A percentile compares a stretch with the other conserved stretches of the same genome.
phyloP scores from a whole-genome alignment of 2,113 vertebrate species.

The Xiphorhynchus elegans region DNA sequence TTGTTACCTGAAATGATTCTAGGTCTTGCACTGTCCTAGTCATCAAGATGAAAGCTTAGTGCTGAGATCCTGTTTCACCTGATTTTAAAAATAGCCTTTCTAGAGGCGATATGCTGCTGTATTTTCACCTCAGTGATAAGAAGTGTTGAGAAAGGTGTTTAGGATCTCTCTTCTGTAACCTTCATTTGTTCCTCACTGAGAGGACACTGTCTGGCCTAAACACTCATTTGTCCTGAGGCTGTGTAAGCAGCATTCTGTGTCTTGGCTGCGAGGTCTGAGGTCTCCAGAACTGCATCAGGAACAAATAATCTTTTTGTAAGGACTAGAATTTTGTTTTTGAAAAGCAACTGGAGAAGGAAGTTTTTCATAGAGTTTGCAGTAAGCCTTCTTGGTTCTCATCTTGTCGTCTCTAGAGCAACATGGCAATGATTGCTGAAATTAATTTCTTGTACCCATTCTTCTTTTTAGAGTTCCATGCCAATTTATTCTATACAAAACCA shows the following conservation, averaged over 20 bases:
- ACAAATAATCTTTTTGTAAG: neutral
- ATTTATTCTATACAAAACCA: neutral
- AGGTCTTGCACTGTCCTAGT: neutral
- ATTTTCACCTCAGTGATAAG: neutral
- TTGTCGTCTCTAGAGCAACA: neutral
- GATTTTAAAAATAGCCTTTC: neutral
- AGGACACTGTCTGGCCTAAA: neutral
- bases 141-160: neutral
- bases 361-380: neutral
- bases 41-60: neutral
- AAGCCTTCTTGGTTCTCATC: neutral
- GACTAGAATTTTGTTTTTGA: neutral
- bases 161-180: neutral
- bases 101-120: neutral
- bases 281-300: neutral
- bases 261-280: neutral
- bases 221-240: neutral
- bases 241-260: neutral
- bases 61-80: neutral
- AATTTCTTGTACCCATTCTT: neutral
- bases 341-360: neutral
- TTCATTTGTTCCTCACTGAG: neutral
- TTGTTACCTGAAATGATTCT: neutral
- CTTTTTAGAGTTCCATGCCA: neutral
- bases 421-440: neutral